Conservation (phyloP, 2,797 vertebrate genomes). For the Gephyroberyx darwinii region DNA sequence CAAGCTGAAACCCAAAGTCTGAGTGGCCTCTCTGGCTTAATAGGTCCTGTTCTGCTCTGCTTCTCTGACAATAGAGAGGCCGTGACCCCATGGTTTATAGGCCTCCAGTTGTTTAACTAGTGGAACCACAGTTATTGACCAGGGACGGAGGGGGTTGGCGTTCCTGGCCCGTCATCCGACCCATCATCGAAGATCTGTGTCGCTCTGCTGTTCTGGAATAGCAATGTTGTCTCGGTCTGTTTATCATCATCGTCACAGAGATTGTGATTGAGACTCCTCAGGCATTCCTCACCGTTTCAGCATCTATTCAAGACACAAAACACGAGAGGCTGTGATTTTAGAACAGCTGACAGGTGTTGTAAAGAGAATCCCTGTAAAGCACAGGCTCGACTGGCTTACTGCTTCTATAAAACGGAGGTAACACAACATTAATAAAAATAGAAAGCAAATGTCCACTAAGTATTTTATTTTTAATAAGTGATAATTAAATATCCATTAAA, state of each 20-base stretch:
- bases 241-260: background rate
- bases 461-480: too few relatives aligned
- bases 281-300: background rate
- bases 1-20: slow-evolving; percentile 18
- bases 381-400: too few relatives aligned
- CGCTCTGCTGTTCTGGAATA: slow-evolving; percentile 6
- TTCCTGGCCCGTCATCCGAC: slow-evolving; percentile 4
- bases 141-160: slow-evolving; percentile 1
- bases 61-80: slow-evolving; percentile 48
- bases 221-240: slow-evolving; percentile 13
- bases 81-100: slow-evolving; percentile 57
- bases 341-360: background rate
- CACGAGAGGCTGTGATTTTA: background rate
- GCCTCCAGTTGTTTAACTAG: slow-evolving; percentile 56
- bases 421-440: too few relatives aligned
- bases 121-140: slow-evolving; percentile 29
- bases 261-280: background rate
- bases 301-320: slow-evolving; percentile 3
- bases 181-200: slow-evolving; percentile 5
- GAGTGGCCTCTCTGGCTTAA: slow-evolving; percentile 19
- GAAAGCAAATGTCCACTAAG: too few relatives aligned
- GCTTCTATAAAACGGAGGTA: too few relatives aligned
- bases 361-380: background rate
- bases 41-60: slow-evolving; percentile 36
- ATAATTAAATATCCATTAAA: too few relatives aligned